Evolutionary conservation across 2,113 vertebrate genomes (phyloP).

Genomic region (Tachycineta bicolor): DNA sequence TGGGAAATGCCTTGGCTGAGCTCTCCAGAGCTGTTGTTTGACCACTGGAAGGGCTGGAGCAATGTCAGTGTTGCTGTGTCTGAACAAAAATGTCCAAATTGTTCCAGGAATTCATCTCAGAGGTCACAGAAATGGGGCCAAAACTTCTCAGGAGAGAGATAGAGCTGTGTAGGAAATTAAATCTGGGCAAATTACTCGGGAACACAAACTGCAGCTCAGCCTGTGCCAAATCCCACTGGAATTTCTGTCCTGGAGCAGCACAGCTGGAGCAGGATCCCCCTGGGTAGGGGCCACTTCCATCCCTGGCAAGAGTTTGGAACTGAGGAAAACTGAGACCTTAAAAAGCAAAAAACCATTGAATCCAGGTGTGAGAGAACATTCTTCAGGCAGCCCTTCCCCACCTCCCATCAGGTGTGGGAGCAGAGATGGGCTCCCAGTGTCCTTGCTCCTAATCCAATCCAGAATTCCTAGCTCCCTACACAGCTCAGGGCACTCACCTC

Average conservation of each 20-base stretch:
- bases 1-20: conserved; percentile 9
- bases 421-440: neutral
- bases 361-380: neutral
- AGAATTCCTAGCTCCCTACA: neutral
- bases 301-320: neutral
- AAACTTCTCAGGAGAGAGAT: neutral
- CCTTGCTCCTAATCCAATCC: neutral
- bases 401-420: rapidly evolving
- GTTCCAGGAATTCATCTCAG: conserved; percentile 5
- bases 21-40: neutral
- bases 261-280: neutral
- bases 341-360: neutral
- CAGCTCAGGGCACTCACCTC: neutral
- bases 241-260: neutral
- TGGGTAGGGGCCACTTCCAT: neutral
- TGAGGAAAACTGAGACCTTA: neutral
- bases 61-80: neutral
- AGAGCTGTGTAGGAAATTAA: neutral
- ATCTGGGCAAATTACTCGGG: neutral
- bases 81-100: conserved; percentile 1
- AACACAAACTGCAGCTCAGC: neutral
- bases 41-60: conserved; percentile 11
- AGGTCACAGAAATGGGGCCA: neutral
- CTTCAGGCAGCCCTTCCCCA: neutral
- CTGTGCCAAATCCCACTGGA: neutral